Percentiles rank a stretch among this genome's conserved stretches.
Conservation (phyloP, 2,113 vertebrate genomes). For the Xiphophorus hellerii region DNA sequence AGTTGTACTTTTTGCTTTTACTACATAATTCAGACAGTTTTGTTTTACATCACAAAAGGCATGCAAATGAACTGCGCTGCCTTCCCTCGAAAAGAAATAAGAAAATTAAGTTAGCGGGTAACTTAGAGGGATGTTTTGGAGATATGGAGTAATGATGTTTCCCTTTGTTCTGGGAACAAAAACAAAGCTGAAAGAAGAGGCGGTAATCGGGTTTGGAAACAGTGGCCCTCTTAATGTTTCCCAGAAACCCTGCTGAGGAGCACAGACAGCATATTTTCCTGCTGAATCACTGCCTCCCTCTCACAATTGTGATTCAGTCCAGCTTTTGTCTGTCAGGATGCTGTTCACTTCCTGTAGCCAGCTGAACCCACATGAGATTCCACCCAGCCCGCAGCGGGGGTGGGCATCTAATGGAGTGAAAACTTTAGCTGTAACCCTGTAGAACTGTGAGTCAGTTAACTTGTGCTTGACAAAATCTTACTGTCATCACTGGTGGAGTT, state of each 20-base stretch:
- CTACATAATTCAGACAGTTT: not conserved
- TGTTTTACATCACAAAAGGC: not conserved
- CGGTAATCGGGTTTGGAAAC: constrained; percentile 7
- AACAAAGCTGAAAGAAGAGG: constrained; percentile 12
- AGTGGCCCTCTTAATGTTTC: constrained; percentile 6
- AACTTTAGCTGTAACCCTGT: constrained; percentile 24
- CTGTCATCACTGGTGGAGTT: constrained; percentile 12
- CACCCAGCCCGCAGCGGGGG: constrained; percentile 41
- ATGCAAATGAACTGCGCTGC: not conserved
- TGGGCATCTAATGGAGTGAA: constrained; percentile 38
- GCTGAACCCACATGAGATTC: constrained; percentile 24
- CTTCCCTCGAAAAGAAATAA: not conserved
- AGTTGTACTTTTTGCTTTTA: not conserved
- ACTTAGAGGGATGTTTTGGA: not conserved
- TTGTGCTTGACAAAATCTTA: constrained; percentile 2
- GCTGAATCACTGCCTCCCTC: constrained; percentile 33
- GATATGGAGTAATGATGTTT: constrained; percentile 13
- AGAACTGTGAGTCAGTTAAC: constrained; percentile 36
- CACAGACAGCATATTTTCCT: constrained; percentile 25
- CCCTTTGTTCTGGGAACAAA: constrained; percentile 5
- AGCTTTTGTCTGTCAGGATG: constrained; percentile 39
- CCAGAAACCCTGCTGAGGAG: constrained; percentile 13
- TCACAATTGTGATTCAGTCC: constrained; percentile 34
- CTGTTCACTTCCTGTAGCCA: constrained; percentile 35
- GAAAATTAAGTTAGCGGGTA: constrained; percentile 4